Conservation (phyloP, 2,797 vertebrate genomes). For the Sebastes vulpes region DNA sequence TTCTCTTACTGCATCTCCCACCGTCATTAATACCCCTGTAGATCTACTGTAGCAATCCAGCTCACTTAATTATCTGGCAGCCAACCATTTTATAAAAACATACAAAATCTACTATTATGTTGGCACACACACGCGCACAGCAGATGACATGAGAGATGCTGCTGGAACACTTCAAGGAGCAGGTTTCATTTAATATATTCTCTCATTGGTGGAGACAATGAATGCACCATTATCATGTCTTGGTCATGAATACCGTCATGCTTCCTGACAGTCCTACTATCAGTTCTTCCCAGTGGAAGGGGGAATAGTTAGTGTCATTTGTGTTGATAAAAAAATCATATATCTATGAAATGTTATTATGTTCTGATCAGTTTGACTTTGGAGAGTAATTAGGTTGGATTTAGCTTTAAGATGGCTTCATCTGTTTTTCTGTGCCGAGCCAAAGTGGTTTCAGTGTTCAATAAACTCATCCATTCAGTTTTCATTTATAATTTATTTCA, state of each 20-base stretch:
- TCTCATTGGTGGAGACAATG: background rate
- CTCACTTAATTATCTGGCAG: slow-evolving; percentile 43
- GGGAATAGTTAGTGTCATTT: background rate
- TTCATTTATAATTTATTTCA: background rate
- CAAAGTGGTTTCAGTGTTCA: background rate
- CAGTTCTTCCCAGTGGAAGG: background rate
- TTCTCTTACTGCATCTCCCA: background rate
- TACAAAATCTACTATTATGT: slow-evolving; percentile 2
- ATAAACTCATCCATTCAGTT: background rate
- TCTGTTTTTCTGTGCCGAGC: background rate
- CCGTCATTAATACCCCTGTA: slow-evolving; percentile 15
- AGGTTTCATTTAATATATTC: background rate
- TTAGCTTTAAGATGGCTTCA: background rate
- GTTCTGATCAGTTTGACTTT: background rate
- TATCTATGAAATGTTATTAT: background rate
- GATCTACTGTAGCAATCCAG: slow-evolving; percentile 15
- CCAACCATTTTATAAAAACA: slow-evolving; percentile 19
- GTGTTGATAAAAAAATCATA: background rate
- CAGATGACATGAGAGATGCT: background rate
- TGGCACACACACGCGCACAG: background rate
- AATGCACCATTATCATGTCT: background rate
- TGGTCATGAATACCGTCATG: background rate
- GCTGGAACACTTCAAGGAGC: background rate
- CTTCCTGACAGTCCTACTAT: background rate
- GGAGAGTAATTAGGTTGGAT: background rate